phyloP scores from a whole-genome alignment of 1,140 invertebrate genomes.

The Tetragnatha versicolor region DNA sequence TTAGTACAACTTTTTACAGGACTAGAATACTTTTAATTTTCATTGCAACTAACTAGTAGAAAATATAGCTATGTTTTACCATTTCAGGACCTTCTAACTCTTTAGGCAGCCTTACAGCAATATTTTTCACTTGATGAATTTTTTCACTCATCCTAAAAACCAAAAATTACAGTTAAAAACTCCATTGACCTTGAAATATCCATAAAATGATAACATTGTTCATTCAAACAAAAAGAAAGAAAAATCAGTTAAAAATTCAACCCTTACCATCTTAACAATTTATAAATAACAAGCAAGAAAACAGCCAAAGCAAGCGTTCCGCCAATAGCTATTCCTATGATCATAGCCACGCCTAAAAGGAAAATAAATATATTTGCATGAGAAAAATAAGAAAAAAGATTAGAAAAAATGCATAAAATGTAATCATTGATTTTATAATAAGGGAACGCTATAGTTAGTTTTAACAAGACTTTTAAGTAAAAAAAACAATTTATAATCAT shows the following conservation, averaged over 20 bases:
- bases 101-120: conserved; percentile 36
- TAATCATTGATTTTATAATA: too few species aligned
- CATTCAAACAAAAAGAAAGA: not conserved
- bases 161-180: not conserved
- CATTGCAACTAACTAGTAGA: too few species aligned
- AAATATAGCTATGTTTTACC: too few species aligned
- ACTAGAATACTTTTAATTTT: too few species aligned
- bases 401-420: not conserved
- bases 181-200: not conserved
- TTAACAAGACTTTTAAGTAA: too few species aligned
- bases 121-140: conserved; percentile 49
- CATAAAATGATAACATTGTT: not conserved
- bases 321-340: conserved; percentile 43
- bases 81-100: conserved; percentile 41
- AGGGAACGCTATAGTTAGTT: too few species aligned
- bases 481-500: too few species aligned
- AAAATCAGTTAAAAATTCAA: not conserved
- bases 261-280: conserved; percentile 35
- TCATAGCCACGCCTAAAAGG: conserved; percentile 12
- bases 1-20: too few species aligned
- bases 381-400: not conserved
- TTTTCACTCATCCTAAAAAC: conserved; percentile 39
- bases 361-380: not conserved
- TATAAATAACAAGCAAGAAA: conserved; percentile 33
- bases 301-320: conserved; percentile 43